Evolutionary conservation across 1,140 invertebrate species (phyloP), one percentile per base, ranked within the genome.

Genomic region (Eriosoma lanigerum): DNA sequence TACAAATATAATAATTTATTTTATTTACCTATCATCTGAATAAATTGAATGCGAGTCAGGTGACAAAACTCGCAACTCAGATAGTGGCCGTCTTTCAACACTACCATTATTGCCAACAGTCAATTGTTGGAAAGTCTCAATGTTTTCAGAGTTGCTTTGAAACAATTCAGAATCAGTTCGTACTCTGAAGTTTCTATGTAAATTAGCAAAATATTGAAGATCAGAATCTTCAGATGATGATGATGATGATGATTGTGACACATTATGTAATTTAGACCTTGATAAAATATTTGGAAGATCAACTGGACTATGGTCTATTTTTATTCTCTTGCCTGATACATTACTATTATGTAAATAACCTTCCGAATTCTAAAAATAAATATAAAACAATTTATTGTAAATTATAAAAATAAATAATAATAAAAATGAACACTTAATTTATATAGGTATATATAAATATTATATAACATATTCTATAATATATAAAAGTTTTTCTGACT

Each of bases 231-330:
- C 54, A 0, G 54, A 56, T 17, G 32, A 29, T 21, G 29, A 56
- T 15, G 52, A 50, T 15, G 60, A 56, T n/a, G 75, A 48, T 78
- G 21, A 12, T 38, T 38, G 32, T 38, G 32, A 38, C 32, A 38
- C 32, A 78, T 38, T 29, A 15, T 62, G 56, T 58, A 78, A 46
- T 78, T 78, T 78, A 12, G 75, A 78, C 48, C 75, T 62, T 26
- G 75, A 78, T 46, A 78, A 58, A 78, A 78, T 78, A 78, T 48
- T 78, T 46, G 75, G 75, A 9, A 78, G 54, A 2, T 78, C 75
- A 72, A 72, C 17, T 19, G 75, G 75, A 62, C 56, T 78, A 48
- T 78, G 75, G 10, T 78, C 75, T 15, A 62, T 10, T 62, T 60
- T 78, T 38, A 78, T 62, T 19, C 56, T 62, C 38, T 78, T 78